Evolutionary conservation across 2,888 invertebrate genomes (phyloP).

Genomic region (Rambutsinella grinnellia): DNA sequence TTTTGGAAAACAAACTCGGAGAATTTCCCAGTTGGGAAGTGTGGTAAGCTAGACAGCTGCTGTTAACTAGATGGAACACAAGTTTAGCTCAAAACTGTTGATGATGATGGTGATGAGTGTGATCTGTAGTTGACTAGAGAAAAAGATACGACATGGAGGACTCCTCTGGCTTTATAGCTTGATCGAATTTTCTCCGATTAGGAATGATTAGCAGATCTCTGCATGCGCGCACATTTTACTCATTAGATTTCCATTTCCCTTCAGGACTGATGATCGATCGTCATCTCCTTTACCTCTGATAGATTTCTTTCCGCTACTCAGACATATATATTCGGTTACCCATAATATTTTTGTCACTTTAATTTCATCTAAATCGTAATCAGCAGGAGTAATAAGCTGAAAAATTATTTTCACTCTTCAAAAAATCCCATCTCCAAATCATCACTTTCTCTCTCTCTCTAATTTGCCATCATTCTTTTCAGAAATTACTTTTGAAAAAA

Average conservation of each 20-base stretch:
- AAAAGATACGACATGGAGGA: background rate
- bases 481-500: background rate
- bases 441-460: too few species aligned
- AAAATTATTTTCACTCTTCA: too few species aligned
- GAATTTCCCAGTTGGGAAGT: background rate
- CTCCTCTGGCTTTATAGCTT: background rate
- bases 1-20: background rate
- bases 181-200: background rate
- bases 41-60: background rate
- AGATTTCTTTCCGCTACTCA: background rate
- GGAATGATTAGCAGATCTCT: background rate
- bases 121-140: background rate
- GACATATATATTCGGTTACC: background rate
- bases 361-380: background rate
- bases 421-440: too few species aligned
- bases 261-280: background rate
- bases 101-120: background rate
- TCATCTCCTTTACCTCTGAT: background rate
- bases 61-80: background rate
- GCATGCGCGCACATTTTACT: background rate
- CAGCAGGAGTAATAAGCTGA: too few species aligned
- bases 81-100: background rate
- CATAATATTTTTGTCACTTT: background rate
- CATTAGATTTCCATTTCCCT: background rate
- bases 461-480: background rate